A percentile compares a stretch with the other conserved stretches of the same genome.
Conservation (phyloP, 2,113 vertebrate species). For the Xiphophorus maculatus region DNA sequence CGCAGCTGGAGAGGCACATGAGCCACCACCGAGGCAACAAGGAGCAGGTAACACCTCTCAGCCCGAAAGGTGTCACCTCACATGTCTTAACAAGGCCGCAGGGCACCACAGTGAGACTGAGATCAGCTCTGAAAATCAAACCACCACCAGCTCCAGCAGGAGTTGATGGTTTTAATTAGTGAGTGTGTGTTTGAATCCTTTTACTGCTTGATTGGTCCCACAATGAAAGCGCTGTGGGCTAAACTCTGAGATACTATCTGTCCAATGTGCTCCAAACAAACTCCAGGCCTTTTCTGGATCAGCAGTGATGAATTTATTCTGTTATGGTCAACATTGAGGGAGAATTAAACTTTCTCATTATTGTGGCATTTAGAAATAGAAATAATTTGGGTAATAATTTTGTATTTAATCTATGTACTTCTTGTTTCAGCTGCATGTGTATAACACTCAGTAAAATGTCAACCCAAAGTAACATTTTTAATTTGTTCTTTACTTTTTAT, state of each 20-base stretch:
- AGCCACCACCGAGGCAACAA: slow-evolving; percentile 90
- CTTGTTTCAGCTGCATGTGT: no score
- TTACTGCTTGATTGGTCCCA: background rate
- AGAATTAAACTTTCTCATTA: no score
- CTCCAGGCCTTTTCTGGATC: background rate
- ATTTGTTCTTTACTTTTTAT: background rate
- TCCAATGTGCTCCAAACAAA: background rate
- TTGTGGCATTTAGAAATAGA: no score
- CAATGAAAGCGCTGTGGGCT: no score
- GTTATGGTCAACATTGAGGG: background rate
- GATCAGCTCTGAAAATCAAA: background rate
- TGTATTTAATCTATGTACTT: no score
- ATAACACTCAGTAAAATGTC: no score
- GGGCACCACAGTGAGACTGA: background rate
- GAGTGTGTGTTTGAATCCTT: background rate
- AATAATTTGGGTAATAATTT: no score
- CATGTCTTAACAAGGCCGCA: background rate
- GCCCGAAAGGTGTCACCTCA: background rate
- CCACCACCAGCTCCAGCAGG: background rate
- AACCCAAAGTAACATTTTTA: background rate
- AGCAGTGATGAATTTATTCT: background rate
- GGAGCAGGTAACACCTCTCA: slow-evolving; percentile 83
- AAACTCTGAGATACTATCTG: background rate
- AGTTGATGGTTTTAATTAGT: background rate
- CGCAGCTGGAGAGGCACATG: slow-evolving; percentile 98